Conservation (phyloP, 2,797 vertebrate genomes). For the Chromis chromis region DNA sequence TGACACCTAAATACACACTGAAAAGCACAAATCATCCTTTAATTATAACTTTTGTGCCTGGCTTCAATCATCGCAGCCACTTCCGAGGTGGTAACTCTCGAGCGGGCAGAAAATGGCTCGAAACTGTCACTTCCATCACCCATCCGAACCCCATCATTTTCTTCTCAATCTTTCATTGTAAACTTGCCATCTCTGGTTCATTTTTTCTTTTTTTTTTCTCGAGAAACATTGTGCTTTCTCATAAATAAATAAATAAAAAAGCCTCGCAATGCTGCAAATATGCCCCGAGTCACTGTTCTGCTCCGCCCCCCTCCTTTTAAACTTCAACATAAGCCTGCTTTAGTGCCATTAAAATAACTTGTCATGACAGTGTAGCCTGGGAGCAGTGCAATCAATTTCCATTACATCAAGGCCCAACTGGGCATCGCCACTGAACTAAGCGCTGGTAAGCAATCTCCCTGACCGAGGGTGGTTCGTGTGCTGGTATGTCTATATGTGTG, state of each 20-base stretch:
- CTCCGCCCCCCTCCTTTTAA: conserved; percentile 59
- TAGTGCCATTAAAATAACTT: conserved; percentile 80
- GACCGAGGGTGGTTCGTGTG: conserved; percentile 49
- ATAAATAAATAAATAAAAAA: conserved; percentile 65
- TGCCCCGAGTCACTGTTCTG: conserved; percentile 54
- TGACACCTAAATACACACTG: conserved; percentile 54
- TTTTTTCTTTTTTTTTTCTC: conserved; percentile 9
- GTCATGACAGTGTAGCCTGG: conserved; percentile 78
- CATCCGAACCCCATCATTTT: conserved; percentile 23
- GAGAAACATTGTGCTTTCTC: conserved; percentile 36
- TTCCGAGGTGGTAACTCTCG: conserved; percentile 35
- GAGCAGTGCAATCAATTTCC: conserved; percentile 82
- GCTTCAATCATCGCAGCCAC: conserved; percentile 22
- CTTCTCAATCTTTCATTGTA: conserved; percentile 27
- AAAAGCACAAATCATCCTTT: conserved; percentile 76
- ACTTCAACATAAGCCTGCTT: conserved; percentile 75
- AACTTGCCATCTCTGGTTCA: conserved; percentile 1
- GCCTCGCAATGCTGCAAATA: conserved; percentile 54
- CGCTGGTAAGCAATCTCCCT: conserved; percentile 74
- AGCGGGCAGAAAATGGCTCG: conserved; percentile 39
- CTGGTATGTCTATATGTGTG: conserved; percentile 8
- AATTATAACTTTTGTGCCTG: conserved; percentile 66
- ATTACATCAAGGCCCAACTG: conserved; percentile 79
- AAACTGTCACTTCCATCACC: conserved; percentile 33
- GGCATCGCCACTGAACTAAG: conserved; percentile 69